phyloP scores from a whole-genome alignment of 2,888 invertebrate species.

The Cheilosia variabilis region DNA sequence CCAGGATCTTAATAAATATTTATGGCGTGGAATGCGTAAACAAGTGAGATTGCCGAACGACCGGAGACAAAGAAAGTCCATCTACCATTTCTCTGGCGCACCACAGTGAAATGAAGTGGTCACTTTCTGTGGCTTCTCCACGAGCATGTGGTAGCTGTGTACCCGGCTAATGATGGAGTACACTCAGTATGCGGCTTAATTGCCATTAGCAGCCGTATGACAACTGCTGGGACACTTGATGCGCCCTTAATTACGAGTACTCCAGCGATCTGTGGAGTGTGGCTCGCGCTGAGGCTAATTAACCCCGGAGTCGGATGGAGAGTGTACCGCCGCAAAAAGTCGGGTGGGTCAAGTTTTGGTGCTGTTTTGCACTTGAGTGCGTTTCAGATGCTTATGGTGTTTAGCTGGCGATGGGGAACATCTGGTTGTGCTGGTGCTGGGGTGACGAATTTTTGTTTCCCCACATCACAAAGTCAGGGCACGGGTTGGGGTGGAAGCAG shows the following conservation, averaged over 20 bases:
- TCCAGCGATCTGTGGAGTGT: constrained; percentile 63
- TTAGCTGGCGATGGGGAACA: constrained; percentile 38
- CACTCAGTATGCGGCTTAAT: constrained; percentile 57
- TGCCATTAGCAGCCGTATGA: constrained; percentile 72
- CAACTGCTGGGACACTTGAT: constrained; percentile 73
- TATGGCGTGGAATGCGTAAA: constrained; percentile 75
- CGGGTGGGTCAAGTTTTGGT: constrained; percentile 75
- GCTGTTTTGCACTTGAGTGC: constrained; percentile 71
- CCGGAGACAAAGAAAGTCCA: constrained; percentile 69
- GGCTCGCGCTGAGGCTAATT: constrained; percentile 75
- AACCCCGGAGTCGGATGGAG: constrained; percentile 66
- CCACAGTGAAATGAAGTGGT: constrained; percentile 45
- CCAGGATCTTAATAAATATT: constrained; percentile 74
- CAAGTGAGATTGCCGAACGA: constrained; percentile 53
- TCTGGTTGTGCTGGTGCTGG: constrained; percentile 59
- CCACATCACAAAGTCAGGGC: not conserved
- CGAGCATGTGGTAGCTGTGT: constrained; percentile 20
- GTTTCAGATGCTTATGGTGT: constrained; percentile 36
- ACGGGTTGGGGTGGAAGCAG: constrained; percentile 2
- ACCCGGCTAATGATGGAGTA: constrained; percentile 57
- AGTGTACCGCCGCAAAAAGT: constrained; percentile 57
- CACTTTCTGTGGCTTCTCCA: constrained; percentile 64
- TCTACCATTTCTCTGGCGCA: constrained; percentile 56
- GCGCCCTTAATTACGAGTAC: constrained; percentile 76
- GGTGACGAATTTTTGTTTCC: constrained; percentile 60